Evolutionary conservation across 2,113 vertebrate genomes (phyloP), one percentile per base, ranked within the genome.

Genomic region (Alethe castanea): DNA sequence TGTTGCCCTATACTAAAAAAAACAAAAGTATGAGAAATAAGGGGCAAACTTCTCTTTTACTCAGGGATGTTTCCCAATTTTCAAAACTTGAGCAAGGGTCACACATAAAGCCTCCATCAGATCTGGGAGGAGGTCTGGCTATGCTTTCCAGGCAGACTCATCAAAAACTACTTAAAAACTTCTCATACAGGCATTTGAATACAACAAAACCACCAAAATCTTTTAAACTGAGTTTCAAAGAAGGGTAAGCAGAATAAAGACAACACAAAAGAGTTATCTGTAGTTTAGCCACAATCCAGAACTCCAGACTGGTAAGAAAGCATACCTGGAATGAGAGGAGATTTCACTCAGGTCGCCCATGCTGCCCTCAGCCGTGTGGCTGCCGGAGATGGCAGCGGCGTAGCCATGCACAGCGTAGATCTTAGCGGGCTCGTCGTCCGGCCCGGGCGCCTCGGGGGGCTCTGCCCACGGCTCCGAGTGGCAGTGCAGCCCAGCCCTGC

Each of bases 321-420:
- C 97, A 5, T 96, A 99, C 99, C 99, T 99, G 89, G 99, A 99
- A 79, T 99, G 99, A 35, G 99, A 99, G 1, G 99, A 99, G 82
- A 98, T 98, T 96, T 99, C 98, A 12, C 98, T 99, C 62, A 99
- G 98, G 97, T 99, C 98, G 9, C 99, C 99, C 83, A 98, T 97
- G 96, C 99, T 99, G 93, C 99, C 98, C 4, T 99, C 98, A 0
- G 98, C 98, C 6, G 96, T 92, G 2, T 98, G 98, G 56, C 98
- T 72, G 5, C 96, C 65, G 3, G 98, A 96, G 70, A 99, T 95
- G 31, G 98, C 98, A 2, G 98, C 96, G 5, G 98, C 92, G 2
- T 99, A 99, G 92, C 98, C 92, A 13, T 98, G 99, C 3, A 98
- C 97, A 16, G 98, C 80, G 42, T 99, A 99, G 45, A 99, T 85